Conservation (phyloP, 2,797 vertebrate genomes). For the Characodon lateralis region DNA sequence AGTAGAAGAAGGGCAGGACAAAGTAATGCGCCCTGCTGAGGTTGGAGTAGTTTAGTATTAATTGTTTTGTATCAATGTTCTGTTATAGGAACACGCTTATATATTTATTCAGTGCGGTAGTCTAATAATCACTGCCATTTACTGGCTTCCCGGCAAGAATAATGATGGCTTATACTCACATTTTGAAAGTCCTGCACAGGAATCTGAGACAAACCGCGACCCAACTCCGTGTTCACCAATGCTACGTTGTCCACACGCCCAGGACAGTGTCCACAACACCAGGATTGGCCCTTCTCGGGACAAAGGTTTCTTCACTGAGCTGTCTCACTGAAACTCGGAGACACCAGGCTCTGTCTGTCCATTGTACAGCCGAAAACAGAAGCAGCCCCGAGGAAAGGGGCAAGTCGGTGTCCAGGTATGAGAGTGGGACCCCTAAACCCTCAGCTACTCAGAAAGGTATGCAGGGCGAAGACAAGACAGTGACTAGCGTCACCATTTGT, state of each 20-base stretch:
- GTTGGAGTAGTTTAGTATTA: neutral
- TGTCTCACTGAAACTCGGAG: slow-evolving; percentile 12
- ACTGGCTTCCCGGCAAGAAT: neutral
- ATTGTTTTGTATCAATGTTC: neutral
- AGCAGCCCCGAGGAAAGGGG: slow-evolving; percentile 53
- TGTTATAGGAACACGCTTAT: neutral
- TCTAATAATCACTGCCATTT: too few species aligned
- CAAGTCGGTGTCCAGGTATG: slow-evolving; percentile 71
- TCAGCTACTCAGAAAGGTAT: slow-evolving; percentile 88
- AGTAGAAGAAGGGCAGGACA: slow-evolving; percentile 34
- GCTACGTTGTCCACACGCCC: slow-evolving; percentile 31
- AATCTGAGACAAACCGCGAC: slow-evolving; percentile 36
- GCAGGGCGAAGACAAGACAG: neutral
- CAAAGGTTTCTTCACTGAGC: neutral
- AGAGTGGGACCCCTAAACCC: slow-evolving; percentile 52
- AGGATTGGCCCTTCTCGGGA: neutral
- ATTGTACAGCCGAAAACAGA: slow-evolving; percentile 50
- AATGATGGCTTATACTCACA: slow-evolving; percentile 66
- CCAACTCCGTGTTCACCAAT: slow-evolving; percentile 27
- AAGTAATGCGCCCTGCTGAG: slow-evolving; percentile 18
- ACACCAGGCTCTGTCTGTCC: slow-evolving; percentile 46
- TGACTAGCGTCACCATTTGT: neutral
- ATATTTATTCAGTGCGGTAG: neutral
- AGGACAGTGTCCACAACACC: slow-evolving; percentile 14
- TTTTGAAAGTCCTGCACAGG: slow-evolving; percentile 57